phyloP scores from a whole-genome alignment of 1,140 invertebrate species.

The Carposina sasakii region DNA sequence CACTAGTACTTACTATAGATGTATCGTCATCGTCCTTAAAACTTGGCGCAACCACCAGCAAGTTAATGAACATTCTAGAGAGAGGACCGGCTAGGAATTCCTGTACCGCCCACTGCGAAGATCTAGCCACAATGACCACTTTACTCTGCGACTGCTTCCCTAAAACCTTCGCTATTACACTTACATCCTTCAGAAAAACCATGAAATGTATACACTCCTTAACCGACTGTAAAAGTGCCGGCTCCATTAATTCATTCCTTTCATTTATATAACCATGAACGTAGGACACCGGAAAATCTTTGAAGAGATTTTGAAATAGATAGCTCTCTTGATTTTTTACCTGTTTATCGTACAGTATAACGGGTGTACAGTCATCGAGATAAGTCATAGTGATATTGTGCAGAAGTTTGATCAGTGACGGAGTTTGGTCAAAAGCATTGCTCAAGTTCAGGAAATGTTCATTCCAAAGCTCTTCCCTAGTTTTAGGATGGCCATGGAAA shows the following conservation, averaged over 20 bases:
- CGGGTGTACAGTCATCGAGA: constrained; percentile 73
- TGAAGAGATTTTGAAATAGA: constrained; percentile 73
- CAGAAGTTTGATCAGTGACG: constrained; percentile 73
- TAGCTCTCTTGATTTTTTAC: constrained; percentile 71
- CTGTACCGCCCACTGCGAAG: constrained; percentile 80
- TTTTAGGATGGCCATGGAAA: constrained; percentile 73
- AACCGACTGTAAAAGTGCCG: constrained; percentile 43
- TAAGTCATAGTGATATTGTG: constrained; percentile 74
- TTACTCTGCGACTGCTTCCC: constrained; percentile 73
- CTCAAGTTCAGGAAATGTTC: constrained; percentile 59
- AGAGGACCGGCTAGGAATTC: constrained; percentile 76
- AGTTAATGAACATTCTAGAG: constrained; percentile 77
- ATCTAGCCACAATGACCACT: constrained; percentile 76
- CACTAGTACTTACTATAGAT: constrained; percentile 35
- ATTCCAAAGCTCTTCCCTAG: constrained; percentile 70
- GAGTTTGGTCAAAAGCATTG: constrained; percentile 59
- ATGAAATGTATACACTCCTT: constrained; percentile 76
- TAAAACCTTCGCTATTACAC: constrained; percentile 72
- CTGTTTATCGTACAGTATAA: constrained; percentile 76
- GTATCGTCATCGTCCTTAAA: constrained; percentile 62
- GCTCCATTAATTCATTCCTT: constrained; percentile 44
- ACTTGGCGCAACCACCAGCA: constrained; percentile 77
- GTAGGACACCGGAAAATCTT: constrained; percentile 73
- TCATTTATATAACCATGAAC: constrained; percentile 75
- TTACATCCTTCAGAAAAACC: constrained; percentile 77